Evolutionary conservation across 2,113 vertebrate genomes (phyloP), one percentile per base, ranked within the genome.

Genomic region (Siniperca chuatsi): DNA sequence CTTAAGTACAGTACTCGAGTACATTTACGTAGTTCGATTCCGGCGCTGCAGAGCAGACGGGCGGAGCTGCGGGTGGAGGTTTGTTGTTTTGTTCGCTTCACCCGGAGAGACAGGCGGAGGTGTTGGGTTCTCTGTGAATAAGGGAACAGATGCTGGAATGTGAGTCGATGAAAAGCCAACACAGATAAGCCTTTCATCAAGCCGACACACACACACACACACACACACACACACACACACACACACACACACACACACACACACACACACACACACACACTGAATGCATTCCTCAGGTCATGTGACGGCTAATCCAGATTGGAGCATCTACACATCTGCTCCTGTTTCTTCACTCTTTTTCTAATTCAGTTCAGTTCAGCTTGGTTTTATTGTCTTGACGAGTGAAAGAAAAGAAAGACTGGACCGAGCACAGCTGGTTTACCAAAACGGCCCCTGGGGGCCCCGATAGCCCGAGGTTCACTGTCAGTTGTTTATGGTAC

Each of bases 91-190:
- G n/a, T n/a, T n/a, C n/a, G n/a, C n/a, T n/a, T n/a, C 29, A 13
- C 29, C 35, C 15, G 10, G 29, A 57, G 0, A 13, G 52, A 42
- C 37, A n/a, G n/a, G n/a, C n/a, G n/a, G 62, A 85, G 70, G 73
- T 82, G 64, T 62, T 66, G 20, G 44, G 46, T 16, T 77, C 48
- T 74, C 62, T 75, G 58, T 82, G 33, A 65, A n/a, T n/a, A n/a
- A n/a, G n/a, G n/a, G n/a, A n/a, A n/a, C n/a, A n/a, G n/a, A n/a
- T 42, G 67, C 67, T 78, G 88, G 88, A 87, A 89, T 91, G 89
- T 82, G 81, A 87, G 81, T 64, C 82, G 85, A 87, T 85, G 85
- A 82, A 82, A 78, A 79, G 52, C 64, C 69, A 84, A 18, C 74
- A 52, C 57, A 82, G 81, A 87, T 79, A 67, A 87, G 70, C 48